phyloP scores from a whole-genome alignment of 1,140 invertebrate genomes.

The Dendroctonus ponderosae region DNA sequence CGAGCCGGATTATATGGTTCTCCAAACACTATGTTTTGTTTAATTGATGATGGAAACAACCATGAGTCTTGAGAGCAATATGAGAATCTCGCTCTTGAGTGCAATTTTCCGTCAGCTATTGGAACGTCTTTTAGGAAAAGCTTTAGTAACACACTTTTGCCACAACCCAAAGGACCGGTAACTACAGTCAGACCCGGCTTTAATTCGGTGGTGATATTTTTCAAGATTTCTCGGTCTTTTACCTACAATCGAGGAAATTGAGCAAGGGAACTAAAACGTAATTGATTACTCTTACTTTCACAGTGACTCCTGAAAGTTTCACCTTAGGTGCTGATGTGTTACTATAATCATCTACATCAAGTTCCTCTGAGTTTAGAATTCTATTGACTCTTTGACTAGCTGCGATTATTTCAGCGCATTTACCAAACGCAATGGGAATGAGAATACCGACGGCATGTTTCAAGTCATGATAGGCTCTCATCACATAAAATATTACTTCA shows the following conservation, averaged over 20 bases:
- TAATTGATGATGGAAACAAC: slow-evolving; percentile 63
- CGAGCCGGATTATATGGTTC: slow-evolving; percentile 37
- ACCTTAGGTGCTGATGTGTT: slow-evolving; percentile 16
- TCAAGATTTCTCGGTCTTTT: slow-evolving; percentile 54
- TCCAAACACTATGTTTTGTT: slow-evolving; percentile 69
- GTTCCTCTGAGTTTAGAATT: slow-evolving; percentile 38
- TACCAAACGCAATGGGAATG: slow-evolving; percentile 51
- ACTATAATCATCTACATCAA: slow-evolving; percentile 15
- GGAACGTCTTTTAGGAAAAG: slow-evolving; percentile 72
- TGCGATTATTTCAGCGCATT: slow-evolving; percentile 54
- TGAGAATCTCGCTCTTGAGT: slow-evolving; percentile 65
- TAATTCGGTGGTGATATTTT: slow-evolving; percentile 58
- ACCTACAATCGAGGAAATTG: slow-evolving; percentile 10
- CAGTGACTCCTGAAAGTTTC: slow-evolving; percentile 20
- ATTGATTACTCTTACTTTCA: slow-evolving; percentile 21
- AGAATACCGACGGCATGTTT: slow-evolving; percentile 21
- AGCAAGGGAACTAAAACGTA: background rate
- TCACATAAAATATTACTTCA: slow-evolving; percentile 36
- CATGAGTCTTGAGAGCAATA: slow-evolving; percentile 81
- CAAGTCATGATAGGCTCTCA: slow-evolving; percentile 29
- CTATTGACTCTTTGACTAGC: slow-evolving; percentile 37
- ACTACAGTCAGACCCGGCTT: slow-evolving; percentile 64
- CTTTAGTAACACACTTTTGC: slow-evolving; percentile 75
- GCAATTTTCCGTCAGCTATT: slow-evolving; percentile 59
- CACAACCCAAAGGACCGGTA: slow-evolving; percentile 77